A percentile compares a stretch with the other conserved stretches of the same genome.
Evolutionary conservation across 2,888 invertebrate genomes (phyloP).

Genomic region (Drosophila robusta): DNA sequence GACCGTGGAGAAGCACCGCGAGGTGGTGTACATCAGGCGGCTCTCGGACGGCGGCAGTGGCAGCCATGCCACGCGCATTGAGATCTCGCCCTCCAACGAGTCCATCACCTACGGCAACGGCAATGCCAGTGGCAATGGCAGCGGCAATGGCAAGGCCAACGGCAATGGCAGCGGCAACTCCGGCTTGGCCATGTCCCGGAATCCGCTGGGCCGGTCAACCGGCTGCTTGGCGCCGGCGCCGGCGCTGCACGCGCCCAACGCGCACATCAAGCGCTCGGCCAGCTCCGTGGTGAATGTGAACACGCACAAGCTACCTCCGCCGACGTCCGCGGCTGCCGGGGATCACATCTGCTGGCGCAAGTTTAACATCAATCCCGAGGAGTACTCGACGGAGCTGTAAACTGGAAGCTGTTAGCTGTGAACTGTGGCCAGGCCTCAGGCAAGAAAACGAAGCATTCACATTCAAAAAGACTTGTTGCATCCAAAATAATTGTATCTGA

Average conservation of each 20-base stretch:
- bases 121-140: constrained; percentile 55
- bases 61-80: constrained; percentile 84
- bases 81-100: constrained; percentile 84
- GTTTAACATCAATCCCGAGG: constrained; percentile 84
- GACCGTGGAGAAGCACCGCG: constrained; percentile 80
- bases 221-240: constrained; percentile 63
- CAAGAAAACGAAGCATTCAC: constrained; percentile 68
- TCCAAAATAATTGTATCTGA: constrained; percentile 73
- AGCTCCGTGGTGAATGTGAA: constrained; percentile 75
- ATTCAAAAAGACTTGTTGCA: constrained; percentile 77
- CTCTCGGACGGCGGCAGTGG: constrained; percentile 82
- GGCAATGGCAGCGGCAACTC: constrained; percentile 44
- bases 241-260: constrained; percentile 35
- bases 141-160: constrained; percentile 61
- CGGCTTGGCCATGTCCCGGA: constrained; percentile 56
- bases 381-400: constrained; percentile 85
- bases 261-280: constrained; percentile 75
- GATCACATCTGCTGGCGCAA: constrained; percentile 87
- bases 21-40: constrained; percentile 83
- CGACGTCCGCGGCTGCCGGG: constrained; percentile 65
- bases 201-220: constrained; percentile 76
- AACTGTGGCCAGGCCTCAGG: constrained; percentile 9
- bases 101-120: constrained; percentile 79
- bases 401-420: constrained; percentile 5
- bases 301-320: constrained; percentile 72